A percentile compares a stretch with the other conserved stretches of the same genome.
Conservation (phyloP, 2,888 invertebrate species). For the Chrysopilus asiliformis region DNA sequence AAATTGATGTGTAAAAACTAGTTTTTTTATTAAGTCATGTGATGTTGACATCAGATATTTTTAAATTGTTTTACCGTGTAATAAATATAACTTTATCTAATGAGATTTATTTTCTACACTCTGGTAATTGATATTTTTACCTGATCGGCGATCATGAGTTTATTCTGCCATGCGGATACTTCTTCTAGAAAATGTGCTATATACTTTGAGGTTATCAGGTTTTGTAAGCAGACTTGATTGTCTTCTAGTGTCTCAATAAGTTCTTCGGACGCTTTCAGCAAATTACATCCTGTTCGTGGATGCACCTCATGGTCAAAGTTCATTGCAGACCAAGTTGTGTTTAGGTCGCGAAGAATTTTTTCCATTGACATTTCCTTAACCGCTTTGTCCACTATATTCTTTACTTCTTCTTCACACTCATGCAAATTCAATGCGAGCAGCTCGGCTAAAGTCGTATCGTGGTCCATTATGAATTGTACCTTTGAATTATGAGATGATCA, state of each 20-base stretch:
- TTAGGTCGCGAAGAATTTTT: slow-evolving; percentile 78
- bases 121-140: too few relatives aligned
- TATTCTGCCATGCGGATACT: slow-evolving; percentile 88
- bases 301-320: slow-evolving; percentile 87
- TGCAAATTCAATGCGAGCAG: slow-evolving; percentile 83
- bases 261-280: slow-evolving; percentile 85
- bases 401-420: slow-evolving; percentile 94
- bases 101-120: too few relatives aligned
- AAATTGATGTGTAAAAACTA: too few relatives aligned
- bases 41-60: too few relatives aligned
- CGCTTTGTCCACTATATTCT: slow-evolving; percentile 94
- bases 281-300: slow-evolving; percentile 68
- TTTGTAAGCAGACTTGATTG: slow-evolving; percentile 91
- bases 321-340: slow-evolving; percentile 82
- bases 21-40: too few relatives aligned
- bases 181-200: slow-evolving; percentile 91
- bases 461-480: slow-evolving; percentile 90
- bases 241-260: slow-evolving; percentile 94
- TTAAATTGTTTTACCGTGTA: too few relatives aligned
- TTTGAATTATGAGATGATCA: slow-evolving; percentile 25
- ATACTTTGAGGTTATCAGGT: slow-evolving; percentile 92
- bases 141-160: slow-evolving; percentile 84
- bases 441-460: slow-evolving; percentile 82
- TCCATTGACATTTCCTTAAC: slow-evolving; percentile 99
- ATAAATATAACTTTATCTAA: too few relatives aligned